Evolutionary conservation across 2,888 invertebrate genomes (phyloP), one percentile per base, ranked within the genome.

Genomic region (Tachystola acroxantha): DNA sequence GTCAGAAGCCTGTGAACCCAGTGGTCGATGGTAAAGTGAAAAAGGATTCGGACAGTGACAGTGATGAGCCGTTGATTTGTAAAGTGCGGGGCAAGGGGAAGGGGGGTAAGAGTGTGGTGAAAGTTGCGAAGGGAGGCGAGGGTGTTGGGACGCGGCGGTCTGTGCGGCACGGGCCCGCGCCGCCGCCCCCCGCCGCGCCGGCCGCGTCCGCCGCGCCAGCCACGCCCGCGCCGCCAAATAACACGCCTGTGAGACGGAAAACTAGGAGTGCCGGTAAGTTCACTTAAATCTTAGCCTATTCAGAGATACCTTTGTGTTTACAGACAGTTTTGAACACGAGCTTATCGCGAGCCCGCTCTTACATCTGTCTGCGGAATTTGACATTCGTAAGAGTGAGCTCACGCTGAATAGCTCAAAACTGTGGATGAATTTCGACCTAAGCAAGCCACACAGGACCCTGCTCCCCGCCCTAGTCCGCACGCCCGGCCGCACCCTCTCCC

Each of bases 1-100:
- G 64, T 10, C 90, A 75, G 74, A 87, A 55, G 77, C 87, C 64
- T 78, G 88, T 28, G 11, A 11, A n/a, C 3, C 10, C 55, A 65
- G 55, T 56, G 7, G 62, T 69, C 56, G 80, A 65, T 56, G 81
- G 66, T 62, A 85, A 86, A 75, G 64, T 80, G 56, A 81, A 88
- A 53, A 90, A 91, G 62, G 94, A 94, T 54, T 91, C 91, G 26
- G 91, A 91, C 58, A 94, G 94, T 34, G 95, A 95, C 62, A 92
- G 92, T 46, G 95, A 95, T 68, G 94, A 95, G 75, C 94, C 94
- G 37, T 81, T 94, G 40, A 93, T 93, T 47, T 91, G 92, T 53
- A 89, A 94, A 80, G 90, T 92, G 73, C 84, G 93, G 34, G 84
- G 79, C 37, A 84, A 78, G 49, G 58, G 57, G 34, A 36, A 36